These are phyloP conservation scores for Dreissena polymorpha DNA, from an alignment of 1,140 invertebrate genomes.

Conservation along the genomic window DNA sequence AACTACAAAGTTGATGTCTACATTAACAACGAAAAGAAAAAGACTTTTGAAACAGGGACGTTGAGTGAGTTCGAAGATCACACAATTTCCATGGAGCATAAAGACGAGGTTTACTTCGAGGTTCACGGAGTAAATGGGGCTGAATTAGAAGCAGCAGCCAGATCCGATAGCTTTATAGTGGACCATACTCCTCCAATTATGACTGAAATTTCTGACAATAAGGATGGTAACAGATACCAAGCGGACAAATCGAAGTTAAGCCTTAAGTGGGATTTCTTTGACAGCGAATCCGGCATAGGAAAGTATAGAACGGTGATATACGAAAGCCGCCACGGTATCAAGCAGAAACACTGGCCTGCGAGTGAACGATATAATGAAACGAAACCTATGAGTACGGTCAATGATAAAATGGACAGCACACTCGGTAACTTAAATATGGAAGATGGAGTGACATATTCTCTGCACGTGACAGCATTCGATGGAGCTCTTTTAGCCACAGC, in stretches of 20 bases:
- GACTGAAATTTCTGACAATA: constrained; percentile 18
- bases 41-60: constrained; percentile 26
- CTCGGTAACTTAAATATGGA: constrained; percentile 6
- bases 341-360: constrained; percentile 25
- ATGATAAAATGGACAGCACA: neutral
- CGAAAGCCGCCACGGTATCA: constrained; percentile 15
- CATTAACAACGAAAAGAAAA: constrained; percentile 33
- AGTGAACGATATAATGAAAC: neutral
- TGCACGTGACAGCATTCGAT: constrained; percentile 41
- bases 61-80: constrained; percentile 23
- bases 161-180: constrained; percentile 17
- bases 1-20: constrained; percentile 30
- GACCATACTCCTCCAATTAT: constrained; percentile 28
- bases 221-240: neutral
- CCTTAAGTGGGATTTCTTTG: constrained; percentile 33
- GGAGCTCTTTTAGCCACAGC: constrained; percentile 15
- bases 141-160: constrained; percentile 11
- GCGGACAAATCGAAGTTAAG: constrained; percentile 6
- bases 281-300: constrained; percentile 31
- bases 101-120: constrained; percentile 25
- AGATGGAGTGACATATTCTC: constrained; percentile 27
- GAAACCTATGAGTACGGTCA: neutral
- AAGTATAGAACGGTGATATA: constrained; percentile 24
- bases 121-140: constrained; percentile 37
- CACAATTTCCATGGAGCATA: constrained; percentile 43